phyloP scores from a whole-genome alignment of 1,140 invertebrate species.

The Diorhabda sublineata region DNA sequence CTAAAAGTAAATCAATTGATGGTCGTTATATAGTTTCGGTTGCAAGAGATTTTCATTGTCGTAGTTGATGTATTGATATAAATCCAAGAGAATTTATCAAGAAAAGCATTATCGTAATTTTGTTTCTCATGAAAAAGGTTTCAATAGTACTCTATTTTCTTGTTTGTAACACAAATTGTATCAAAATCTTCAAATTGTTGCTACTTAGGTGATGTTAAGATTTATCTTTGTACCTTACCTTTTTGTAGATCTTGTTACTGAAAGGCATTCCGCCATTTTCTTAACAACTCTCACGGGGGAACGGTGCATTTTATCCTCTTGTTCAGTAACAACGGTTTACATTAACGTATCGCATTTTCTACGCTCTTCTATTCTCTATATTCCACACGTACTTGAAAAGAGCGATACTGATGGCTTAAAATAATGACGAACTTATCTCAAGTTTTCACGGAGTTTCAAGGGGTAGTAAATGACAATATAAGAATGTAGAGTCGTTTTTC shows the following conservation, averaged over 20 bases:
- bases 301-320: neutral
- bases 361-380: neutral
- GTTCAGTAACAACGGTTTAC: neutral
- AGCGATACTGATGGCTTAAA: constrained; percentile 5
- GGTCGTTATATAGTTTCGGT: no score
- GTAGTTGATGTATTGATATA: no score
- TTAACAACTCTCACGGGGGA: neutral
- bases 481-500: constrained; percentile 26
- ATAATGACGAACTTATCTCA: constrained; percentile 11
- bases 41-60: no score
- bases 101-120: no score
- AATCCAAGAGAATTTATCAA: no score
- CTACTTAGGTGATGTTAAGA: no score
- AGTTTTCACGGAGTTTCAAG: constrained; percentile 4
- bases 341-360: constrained; percentile 2
- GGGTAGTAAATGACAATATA: constrained; percentile 22
- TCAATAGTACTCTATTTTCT: no score
- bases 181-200: no score
- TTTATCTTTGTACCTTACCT: no score
- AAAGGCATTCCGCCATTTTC: neutral
- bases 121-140: no score
- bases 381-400: neutral
- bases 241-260: neutral
- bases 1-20: no score
- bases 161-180: no score